phyloP scores from a whole-genome alignment of 2,888 invertebrate genomes.

The Autographa gamma region DNA sequence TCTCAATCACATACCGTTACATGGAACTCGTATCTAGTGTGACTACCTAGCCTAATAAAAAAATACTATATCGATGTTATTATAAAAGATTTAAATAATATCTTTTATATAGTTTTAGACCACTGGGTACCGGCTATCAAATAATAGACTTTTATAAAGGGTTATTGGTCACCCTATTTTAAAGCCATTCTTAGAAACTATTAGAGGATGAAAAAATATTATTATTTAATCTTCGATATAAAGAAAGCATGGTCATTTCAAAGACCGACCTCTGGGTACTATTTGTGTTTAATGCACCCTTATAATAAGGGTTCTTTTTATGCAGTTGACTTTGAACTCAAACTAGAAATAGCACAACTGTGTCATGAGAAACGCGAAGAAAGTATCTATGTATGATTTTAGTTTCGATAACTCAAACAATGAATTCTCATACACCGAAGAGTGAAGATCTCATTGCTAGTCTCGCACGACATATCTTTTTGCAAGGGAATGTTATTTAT shows the following conservation, averaged over 20 bases:
- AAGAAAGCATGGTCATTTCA: background rate
- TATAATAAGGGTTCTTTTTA: slow-evolving; percentile 24
- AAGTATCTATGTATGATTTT: slow-evolving; percentile 16
- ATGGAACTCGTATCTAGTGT: background rate
- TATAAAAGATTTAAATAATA: too few species aligned
- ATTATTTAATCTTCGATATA: background rate
- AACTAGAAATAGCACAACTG: slow-evolving; percentile 15
- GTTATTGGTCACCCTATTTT: slow-evolving; percentile 13
- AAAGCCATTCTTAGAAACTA: slow-evolving; percentile 8
- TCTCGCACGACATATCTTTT: slow-evolving; percentile 9
- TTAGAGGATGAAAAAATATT: slow-evolving; percentile 9
- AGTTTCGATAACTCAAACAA: slow-evolving; percentile 18
- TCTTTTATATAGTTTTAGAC: too few species aligned
- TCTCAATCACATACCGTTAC: background rate
- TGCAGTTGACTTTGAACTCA: slow-evolving; percentile 18
- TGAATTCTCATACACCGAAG: background rate
- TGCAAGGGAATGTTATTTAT: slow-evolving; percentile 23
- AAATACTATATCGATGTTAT: too few species aligned
- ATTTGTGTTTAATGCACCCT: slow-evolving; percentile 7
- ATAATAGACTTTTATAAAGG: background rate
- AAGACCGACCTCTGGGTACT: slow-evolving; percentile 7
- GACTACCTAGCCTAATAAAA: background rate
- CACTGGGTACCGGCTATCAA: too few species aligned
- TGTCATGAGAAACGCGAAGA: slow-evolving; percentile 13
- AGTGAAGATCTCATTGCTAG: background rate